Evolutionary conservation across 2,113 vertebrate genomes (phyloP).

Genomic region (Muntiacus reevesi): DNA sequence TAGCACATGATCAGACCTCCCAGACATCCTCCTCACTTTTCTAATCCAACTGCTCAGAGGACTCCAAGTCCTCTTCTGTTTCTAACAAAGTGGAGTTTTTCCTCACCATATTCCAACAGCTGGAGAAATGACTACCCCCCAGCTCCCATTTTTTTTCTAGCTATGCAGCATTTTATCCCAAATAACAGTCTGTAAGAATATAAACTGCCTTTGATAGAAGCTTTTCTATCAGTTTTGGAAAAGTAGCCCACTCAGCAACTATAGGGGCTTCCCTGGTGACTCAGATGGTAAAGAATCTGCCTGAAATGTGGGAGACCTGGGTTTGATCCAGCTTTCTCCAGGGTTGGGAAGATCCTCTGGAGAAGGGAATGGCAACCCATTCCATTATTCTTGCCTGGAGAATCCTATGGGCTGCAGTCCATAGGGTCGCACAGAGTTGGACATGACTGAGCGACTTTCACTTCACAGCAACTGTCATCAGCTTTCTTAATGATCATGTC

Average conservation of each 20-base stretch:
- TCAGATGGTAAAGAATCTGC: neutral
- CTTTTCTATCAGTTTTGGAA: neutral
- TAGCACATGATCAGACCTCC: neutral
- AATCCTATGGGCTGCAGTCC: neutral
- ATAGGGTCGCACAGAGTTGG: neutral
- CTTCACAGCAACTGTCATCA: neutral
- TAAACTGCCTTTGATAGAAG: neutral
- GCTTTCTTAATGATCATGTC: neutral
- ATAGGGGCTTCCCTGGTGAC: neutral
- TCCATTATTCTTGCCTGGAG: neutral
- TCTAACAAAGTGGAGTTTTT: neutral
- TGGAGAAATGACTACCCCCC: neutral
- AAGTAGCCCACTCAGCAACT: neutral
- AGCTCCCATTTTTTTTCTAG: conserved; percentile 2
- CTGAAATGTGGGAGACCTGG: neutral
- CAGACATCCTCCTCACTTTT: neutral
- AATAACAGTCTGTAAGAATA: neutral
- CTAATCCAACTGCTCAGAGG: neutral
- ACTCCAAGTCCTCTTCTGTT: neutral
- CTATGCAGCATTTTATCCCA: neutral
- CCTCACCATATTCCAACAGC: neutral
- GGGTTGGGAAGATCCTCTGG: neutral
- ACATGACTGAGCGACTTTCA: neutral
- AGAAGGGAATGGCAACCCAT: neutral
- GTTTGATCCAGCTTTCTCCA: neutral